Percentiles rank a stretch among this genome's conserved stretches.
phyloP scores from a whole-genome alignment of 2,888 invertebrate genomes.

The Cataglyphis rosenhaueri region DNA sequence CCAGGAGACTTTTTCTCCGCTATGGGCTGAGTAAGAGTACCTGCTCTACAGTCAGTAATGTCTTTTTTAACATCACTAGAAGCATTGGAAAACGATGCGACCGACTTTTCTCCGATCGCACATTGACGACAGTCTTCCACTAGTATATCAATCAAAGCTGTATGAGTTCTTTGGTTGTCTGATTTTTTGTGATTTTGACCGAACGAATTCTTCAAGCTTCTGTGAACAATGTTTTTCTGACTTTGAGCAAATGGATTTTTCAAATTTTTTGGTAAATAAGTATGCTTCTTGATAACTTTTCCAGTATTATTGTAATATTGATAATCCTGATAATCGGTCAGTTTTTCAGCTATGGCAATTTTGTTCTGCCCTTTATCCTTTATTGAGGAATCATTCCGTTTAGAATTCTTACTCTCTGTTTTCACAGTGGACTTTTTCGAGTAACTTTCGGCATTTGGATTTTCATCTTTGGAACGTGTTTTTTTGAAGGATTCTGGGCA shows the following conservation, averaged over 20 bases:
- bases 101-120: conserved; percentile 68
- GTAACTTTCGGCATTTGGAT: conserved; percentile 58
- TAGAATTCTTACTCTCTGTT: conserved; percentile 49
- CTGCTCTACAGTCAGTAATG: conserved; percentile 62
- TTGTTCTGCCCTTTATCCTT: conserved; percentile 63
- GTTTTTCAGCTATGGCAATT: conserved; percentile 39
- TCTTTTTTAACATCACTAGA: conserved; percentile 69
- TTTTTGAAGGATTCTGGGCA: conserved; percentile 59
- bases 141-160: conserved; percentile 77
- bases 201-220: conserved; percentile 67
- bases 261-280: conserved; percentile 62
- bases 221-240: conserved; percentile 65
- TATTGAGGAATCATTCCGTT: conserved; percentile 59
- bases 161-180: conserved; percentile 65
- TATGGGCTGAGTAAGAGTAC: conserved; percentile 55
- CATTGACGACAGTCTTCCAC: conserved; percentile 78
- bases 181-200: conserved; percentile 61
- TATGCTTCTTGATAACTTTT: conserved; percentile 63
- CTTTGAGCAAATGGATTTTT: conserved; percentile 65
- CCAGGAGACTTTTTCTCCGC: conserved; percentile 67
- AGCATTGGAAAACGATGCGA: conserved; percentile 70
- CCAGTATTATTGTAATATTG: conserved; percentile 58
- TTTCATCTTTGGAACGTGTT: conserved; percentile 63
- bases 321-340: conserved; percentile 52
- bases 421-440: conserved; percentile 51